Percentiles rank a stretch among this genome's conserved stretches.
phyloP scores from a whole-genome alignment of 2,888 invertebrate genomes.

The Synergus gifuensis region DNA sequence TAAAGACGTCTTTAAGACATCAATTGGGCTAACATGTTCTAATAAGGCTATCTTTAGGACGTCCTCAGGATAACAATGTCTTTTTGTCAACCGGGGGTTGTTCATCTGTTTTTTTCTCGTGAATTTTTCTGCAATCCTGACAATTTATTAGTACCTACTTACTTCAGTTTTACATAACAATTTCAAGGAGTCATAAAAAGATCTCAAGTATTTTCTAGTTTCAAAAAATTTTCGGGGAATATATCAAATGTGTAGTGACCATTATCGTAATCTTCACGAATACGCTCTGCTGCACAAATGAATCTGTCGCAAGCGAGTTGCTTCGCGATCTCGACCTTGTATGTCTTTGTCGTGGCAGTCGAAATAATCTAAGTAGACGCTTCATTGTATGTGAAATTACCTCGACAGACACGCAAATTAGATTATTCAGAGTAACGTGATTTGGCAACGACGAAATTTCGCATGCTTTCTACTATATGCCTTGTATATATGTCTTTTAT shows the following conservation, averaged over 20 bases:
- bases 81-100: too few relatives aligned
- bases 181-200: too few relatives aligned
- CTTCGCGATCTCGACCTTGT: neutral
- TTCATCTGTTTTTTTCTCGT: too few relatives aligned
- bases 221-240: neutral
- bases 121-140: too few relatives aligned
- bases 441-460: constrained; percentile 12
- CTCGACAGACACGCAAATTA: neutral
- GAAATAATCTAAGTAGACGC: neutral
- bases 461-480: neutral
- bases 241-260: neutral
- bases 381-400: neutral
- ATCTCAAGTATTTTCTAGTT: too few relatives aligned
- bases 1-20: too few relatives aligned
- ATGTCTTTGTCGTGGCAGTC: neutral
- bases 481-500: neutral
- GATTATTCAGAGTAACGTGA: constrained; percentile 4
- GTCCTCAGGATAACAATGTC: too few relatives aligned
- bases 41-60: too few relatives aligned
- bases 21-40: too few relatives aligned
- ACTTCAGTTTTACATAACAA: too few relatives aligned
- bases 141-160: too few relatives aligned
- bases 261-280: neutral
- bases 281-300: neutral
- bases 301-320: neutral